Conservation (phyloP, 2,113 vertebrate species). For the Etheostoma cragini region DNA sequence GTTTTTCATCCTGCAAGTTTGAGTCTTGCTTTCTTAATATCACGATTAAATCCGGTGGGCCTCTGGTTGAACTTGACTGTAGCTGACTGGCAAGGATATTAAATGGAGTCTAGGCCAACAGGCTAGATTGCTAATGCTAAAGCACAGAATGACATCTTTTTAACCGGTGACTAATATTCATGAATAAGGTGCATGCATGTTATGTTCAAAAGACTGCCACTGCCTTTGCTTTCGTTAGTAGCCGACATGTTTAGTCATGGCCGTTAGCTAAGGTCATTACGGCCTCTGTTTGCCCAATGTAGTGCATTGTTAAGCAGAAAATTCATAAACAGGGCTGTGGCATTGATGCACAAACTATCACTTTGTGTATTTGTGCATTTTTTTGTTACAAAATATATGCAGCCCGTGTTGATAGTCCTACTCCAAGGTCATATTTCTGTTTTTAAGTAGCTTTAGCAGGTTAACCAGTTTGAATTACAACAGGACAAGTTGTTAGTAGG, state of each 20-base stretch:
- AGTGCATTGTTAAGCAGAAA: not conserved
- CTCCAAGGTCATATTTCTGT: slow-evolving; percentile 61
- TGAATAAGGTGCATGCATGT: not conserved
- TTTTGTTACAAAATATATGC: not conserved
- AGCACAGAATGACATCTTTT: not conserved
- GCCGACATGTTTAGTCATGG: not conserved
- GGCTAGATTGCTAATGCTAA: slow-evolving; percentile 57
- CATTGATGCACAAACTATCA: not conserved
- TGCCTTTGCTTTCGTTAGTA: not conserved
- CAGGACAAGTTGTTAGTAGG: fast-evolving
- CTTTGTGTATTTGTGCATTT: not conserved
- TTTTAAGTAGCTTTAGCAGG: not conserved
- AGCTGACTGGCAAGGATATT: slow-evolving; percentile 74
- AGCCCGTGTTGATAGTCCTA: not conserved
- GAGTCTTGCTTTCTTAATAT: not conserved
- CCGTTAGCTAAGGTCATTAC: slow-evolving; percentile 73
- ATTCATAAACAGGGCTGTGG: not conserved
- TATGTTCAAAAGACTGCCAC: fast-evolving
- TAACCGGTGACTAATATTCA: fast-evolving
- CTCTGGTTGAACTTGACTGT: slow-evolving; percentile 78
- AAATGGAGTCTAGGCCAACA: slow-evolving; percentile 64
- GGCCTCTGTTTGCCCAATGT: slow-evolving; percentile 15
- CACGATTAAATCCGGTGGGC: slow-evolving; percentile 44
- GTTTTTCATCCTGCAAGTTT: not conserved
- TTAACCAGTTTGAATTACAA: not conserved